A percentile compares a stretch with the other conserved stretches of the same genome.
Evolutionary conservation across 2,113 vertebrate genomes (phyloP).

Genomic region (Cochlearius cochlearius): DNA sequence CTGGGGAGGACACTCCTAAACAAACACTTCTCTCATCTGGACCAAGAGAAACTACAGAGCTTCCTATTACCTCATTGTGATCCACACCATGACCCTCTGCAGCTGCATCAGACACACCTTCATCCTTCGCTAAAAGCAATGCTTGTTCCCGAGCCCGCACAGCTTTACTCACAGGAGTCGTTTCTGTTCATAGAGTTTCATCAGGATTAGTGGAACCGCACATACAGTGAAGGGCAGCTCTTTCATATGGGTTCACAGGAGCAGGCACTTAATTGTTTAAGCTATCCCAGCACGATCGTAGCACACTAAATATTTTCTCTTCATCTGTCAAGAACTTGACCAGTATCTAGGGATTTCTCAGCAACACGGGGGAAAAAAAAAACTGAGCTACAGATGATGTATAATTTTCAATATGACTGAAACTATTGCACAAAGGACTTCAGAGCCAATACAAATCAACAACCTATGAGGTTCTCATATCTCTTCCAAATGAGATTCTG

Average conservation of each 20-base stretch:
- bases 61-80: constrained; percentile 79
- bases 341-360: neutral
- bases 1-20: constrained; percentile 56
- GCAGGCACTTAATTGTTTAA: neutral
- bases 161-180: neutral
- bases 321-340: neutral
- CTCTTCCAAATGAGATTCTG: neutral
- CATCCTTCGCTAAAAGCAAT: constrained; percentile 43
- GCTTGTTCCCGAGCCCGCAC: neutral
- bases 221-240: neutral
- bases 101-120: constrained; percentile 71
- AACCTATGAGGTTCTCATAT: neutral
- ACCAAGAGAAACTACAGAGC: constrained; percentile 70
- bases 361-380: neutral
- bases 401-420: neutral
- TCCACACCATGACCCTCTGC: constrained; percentile 57
- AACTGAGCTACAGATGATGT: neutral
- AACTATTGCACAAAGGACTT: neutral
- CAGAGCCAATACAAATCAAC: constrained; percentile 7
- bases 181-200: neutral
- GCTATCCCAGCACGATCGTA: neutral
- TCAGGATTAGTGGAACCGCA: neutral
- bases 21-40: constrained; percentile 66
- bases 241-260: neutral
- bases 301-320: neutral